A percentile compares a stretch with the other conserved stretches of the same genome.
phyloP scores from a whole-genome alignment of 2,113 vertebrate genomes.

The Ardeotis arabs region DNA sequence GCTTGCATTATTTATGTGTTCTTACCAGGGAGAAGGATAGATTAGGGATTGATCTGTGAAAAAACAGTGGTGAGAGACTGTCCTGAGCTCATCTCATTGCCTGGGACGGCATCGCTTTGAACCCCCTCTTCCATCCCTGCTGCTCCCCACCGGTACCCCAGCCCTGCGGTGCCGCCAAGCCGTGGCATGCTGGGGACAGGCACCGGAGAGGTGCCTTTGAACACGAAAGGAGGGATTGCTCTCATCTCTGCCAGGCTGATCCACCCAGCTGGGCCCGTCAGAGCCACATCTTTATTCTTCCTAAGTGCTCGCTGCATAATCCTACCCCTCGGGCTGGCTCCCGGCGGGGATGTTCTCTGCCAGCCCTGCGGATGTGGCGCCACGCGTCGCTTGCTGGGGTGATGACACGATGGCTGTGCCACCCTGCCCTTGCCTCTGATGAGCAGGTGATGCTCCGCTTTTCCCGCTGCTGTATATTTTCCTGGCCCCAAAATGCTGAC shows the following conservation, averaged over 20 bases:
- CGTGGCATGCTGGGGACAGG: background rate
- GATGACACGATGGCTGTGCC: rapidly evolving
- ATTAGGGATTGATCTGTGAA: background rate
- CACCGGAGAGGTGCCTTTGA: background rate
- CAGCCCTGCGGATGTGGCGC: background rate
- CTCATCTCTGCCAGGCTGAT: background rate
- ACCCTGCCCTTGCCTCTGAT: background rate
- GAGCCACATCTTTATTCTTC: background rate
- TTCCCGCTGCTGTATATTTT: rapidly evolving
- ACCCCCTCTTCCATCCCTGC: background rate
- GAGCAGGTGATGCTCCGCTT: background rate
- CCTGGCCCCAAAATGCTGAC: background rate
- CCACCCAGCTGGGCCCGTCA: background rate
- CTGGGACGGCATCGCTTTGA: background rate
- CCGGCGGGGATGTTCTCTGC: rapidly evolving
- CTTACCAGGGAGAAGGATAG: background rate
- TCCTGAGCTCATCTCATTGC: background rate
- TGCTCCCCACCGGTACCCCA: background rate
- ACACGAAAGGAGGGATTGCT: background rate
- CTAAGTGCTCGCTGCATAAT: rapidly evolving
- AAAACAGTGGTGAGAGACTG: background rate
- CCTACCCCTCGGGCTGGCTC: background rate
- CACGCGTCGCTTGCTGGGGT: rapidly evolving
- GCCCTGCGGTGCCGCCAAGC: background rate
- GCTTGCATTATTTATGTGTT: background rate